Base-by-base conservation (phyloP, 1,140 invertebrate genomes). In the Latrodectus geometricus region DNA sequence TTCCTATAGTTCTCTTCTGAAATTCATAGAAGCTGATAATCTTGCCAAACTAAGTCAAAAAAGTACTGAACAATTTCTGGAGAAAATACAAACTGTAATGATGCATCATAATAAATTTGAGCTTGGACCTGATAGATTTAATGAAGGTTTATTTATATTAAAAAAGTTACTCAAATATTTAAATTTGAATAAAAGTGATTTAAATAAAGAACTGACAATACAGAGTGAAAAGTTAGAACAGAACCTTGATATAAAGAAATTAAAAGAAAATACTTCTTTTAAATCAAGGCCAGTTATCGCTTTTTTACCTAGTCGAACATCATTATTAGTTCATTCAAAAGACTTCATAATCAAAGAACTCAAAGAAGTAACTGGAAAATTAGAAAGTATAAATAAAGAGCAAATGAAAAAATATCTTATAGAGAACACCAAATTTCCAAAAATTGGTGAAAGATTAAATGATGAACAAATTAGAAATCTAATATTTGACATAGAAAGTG, bases 51-150 rank as follows among this genome's bases (percentile, higher is more conserved):
- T 85, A 4, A 69, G 73, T 52, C 56, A 72, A 15, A 76, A 69
- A n/a, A 85, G 17, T 54, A 11, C 23, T n/a, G 9, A 52, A 49
- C 61, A 69, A 49, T 52, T 85, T 54, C 21, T 85, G n/a, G 0
- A 68, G 11, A 85, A 85, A 56, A 20, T 76, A 3, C 56, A 85
- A 54, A 85, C 82, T 54, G 14, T 85, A 8, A 85, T 85, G 82
- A 85, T 85, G 54, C 82, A 85, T 70, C 82, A 85, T 76, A 85
- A 85, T 14, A 85, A 85, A 23, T 85, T 85, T 77, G 82, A 85
- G 48, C 50, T 85, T 50, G 82, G 82, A 12, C 82, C 82, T 69
- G 82, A 85, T 48, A 85, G 82, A 48, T 85, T 85, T 85, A 85
- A 85, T 77, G 82, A 85, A 85, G 82, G 82, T 23, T 85, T 85